These are phyloP conservation scores for Hydroisotoma schaefferi DNA, from an alignment of 2,888 invertebrate species.

Conservation along the genomic window DNA sequence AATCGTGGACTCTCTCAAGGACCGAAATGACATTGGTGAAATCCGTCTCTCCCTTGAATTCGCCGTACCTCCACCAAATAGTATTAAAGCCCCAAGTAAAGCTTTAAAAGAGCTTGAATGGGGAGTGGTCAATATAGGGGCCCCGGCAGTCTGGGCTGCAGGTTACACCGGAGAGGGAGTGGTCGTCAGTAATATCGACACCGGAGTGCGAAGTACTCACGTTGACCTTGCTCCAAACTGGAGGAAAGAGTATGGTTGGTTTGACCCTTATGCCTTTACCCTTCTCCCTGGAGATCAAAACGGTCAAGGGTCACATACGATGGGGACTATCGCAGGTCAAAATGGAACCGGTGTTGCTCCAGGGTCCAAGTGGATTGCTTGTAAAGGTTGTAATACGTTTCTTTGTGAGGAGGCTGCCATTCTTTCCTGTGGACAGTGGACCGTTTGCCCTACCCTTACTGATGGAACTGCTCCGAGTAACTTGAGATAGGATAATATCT, in stretches of 20 bases:
- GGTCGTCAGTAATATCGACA: conserved; percentile 29
- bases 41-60: conserved; percentile 22
- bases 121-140: conserved; percentile 18
- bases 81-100: neutral
- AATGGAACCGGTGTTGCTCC: conserved; percentile 33
- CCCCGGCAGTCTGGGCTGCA: conserved; percentile 22
- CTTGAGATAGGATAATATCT: no score
- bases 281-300: conserved; percentile 8
- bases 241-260: conserved; percentile 14
- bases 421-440: conserved; percentile 19
- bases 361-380: conserved; percentile 27
- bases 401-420: conserved; percentile 26
- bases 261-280: conserved; percentile 19
- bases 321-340: conserved; percentile 25
- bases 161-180: conserved; percentile 25
- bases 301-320: conserved; percentile 28
- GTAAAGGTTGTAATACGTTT: conserved; percentile 24
- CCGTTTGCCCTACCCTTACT: neutral
- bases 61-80: neutral
- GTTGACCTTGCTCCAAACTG: neutral
- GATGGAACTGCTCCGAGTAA: no score
- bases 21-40: conserved; percentile 22
- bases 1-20: conserved; percentile 12
- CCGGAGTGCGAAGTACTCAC: conserved; percentile 23
- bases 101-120: conserved; percentile 17